A percentile compares a stretch with the other conserved stretches of the same genome.
Evolutionary conservation across 1,140 invertebrate genomes (phyloP).

Genomic region (Galleria mellonella): DNA sequence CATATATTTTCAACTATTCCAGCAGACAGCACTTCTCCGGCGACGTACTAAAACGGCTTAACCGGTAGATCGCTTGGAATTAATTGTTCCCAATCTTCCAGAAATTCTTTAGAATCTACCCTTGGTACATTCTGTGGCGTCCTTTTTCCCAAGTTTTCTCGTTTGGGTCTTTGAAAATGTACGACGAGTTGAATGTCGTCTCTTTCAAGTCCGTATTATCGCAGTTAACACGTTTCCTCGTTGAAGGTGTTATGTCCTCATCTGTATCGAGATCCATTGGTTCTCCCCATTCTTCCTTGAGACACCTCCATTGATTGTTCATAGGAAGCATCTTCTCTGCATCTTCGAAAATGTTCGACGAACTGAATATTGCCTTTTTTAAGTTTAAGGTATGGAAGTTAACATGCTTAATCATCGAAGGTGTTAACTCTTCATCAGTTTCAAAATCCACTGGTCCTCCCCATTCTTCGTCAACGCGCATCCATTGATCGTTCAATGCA

Average conservation of each 20-base stretch:
- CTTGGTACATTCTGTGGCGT: conserved; percentile 36
- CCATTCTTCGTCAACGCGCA: conserved; percentile 47
- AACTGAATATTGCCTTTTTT: conserved; percentile 45
- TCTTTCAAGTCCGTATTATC: conserved; percentile 38
- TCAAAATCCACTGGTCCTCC: conserved; percentile 51
- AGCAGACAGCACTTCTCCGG: conserved; percentile 46
- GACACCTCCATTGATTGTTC: conserved; percentile 48
- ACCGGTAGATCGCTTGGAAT: neutral
- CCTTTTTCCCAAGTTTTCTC: conserved; percentile 32
- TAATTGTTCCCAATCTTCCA: conserved; percentile 26
- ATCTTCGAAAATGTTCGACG: no score
- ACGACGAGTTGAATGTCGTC: conserved; percentile 50
- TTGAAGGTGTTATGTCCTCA: conserved; percentile 27
- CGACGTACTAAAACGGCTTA: conserved; percentile 36
- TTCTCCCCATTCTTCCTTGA: conserved; percentile 51
- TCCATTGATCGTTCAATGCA: conserved; percentile 59
- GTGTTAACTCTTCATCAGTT: conserved; percentile 36
- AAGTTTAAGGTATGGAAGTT: conserved; percentile 44
- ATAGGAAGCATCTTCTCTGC: conserved; percentile 39
- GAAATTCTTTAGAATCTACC: conserved; percentile 43
- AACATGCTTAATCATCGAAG: conserved; percentile 24
- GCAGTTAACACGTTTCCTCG: conserved; percentile 35
- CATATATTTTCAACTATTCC: conserved; percentile 52
- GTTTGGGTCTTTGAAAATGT: conserved; percentile 45
- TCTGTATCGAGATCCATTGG: conserved; percentile 53